phyloP scores from a whole-genome alignment of 2,797 vertebrate genomes.

The Antrozous pallidus region DNA sequence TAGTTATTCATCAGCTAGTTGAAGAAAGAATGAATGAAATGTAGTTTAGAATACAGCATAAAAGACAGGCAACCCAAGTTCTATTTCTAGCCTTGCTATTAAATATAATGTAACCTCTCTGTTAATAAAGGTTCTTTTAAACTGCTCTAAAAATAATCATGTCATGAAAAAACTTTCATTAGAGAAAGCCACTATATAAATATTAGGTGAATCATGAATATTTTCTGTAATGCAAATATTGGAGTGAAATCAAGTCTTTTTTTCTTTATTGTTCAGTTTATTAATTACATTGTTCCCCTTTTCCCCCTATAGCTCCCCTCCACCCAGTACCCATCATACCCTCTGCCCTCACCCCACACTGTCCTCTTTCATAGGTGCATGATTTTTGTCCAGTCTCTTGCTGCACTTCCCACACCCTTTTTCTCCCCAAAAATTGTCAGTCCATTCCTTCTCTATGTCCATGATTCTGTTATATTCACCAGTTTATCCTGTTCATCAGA shows the following conservation, averaged over 20 bases:
- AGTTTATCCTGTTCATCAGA: too few species aligned
- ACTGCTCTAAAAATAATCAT: constrained; percentile 24
- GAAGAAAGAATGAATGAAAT: constrained; percentile 1
- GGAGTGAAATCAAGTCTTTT: constrained; percentile 33
- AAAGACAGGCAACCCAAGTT: neutral
- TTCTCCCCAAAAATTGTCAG: too few species aligned
- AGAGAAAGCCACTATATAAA: neutral
- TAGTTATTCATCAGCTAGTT: neutral
- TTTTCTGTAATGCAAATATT: constrained; percentile 45
- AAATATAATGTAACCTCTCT: neutral
- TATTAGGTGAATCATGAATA: constrained; percentile 23
- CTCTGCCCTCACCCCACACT: too few species aligned
- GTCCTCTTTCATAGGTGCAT: too few species aligned
- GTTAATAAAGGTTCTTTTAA: constrained; percentile 38
- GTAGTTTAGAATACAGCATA: neutral
- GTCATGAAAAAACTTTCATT: neutral
- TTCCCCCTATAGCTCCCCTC: too few species aligned
- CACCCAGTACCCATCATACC: too few species aligned
- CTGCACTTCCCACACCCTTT: too few species aligned
- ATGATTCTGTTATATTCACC: too few species aligned
- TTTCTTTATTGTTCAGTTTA: too few species aligned
- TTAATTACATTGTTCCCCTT: too few species aligned
- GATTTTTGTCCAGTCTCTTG: too few species aligned
- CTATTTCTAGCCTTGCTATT: neutral
- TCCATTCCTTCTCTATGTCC: too few species aligned